Conservation (phyloP, 2,797 vertebrate genomes). For the Natrix natrix region DNA sequence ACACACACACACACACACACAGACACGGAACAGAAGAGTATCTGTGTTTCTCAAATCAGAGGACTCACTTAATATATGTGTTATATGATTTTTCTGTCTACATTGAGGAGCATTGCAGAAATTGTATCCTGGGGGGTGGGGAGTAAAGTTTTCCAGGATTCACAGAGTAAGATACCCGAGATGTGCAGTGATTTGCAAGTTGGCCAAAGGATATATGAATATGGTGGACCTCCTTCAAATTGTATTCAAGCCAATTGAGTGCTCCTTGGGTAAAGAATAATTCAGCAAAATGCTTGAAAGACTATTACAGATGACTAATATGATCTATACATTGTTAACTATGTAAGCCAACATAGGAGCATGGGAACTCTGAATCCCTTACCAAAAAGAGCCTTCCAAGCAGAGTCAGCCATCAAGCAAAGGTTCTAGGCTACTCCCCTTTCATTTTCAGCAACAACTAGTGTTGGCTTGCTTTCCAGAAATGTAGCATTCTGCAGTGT, state of each 20-base stretch:
- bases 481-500: neutral
- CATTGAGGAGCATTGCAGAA: neutral
- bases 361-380: neutral
- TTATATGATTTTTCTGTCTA: neutral
- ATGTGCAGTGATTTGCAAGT: neutral
- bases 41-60: neutral
- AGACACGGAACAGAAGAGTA: neutral
- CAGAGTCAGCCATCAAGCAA: neutral
- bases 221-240: neutral
- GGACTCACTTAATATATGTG: neutral
- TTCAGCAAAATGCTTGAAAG: neutral
- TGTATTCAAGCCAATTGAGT: neutral
- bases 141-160: neutral
- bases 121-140: neutral
- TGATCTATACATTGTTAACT: neutral
- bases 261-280: neutral
- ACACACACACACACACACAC: no score
- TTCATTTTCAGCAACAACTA: neutral
- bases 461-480: neutral
- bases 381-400: neutral
- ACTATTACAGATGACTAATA: neutral
- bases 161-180: neutral
- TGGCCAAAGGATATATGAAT: neutral
- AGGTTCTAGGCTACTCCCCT: neutral
- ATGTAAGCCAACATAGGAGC: neutral